Evolutionary conservation across 2,888 invertebrate genomes (phyloP), one percentile per base, ranked within the genome.

Genomic region (Notodonta dromedarius): DNA sequence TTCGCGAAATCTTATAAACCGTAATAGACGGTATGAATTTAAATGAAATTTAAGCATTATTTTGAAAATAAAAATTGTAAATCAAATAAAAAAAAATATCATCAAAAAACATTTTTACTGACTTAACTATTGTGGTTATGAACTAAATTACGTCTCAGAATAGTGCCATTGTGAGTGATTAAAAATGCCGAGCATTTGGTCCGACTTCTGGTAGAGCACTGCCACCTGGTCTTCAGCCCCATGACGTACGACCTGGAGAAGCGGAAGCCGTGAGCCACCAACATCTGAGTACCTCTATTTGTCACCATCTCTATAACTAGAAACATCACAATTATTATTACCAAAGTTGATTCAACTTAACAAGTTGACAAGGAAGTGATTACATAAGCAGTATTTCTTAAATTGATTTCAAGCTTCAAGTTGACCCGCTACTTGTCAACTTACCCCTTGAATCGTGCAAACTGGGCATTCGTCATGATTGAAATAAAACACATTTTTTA

Each of bases 241-340:
- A 78, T 82, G 5, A 58, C 44, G 52, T 82, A 82, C 8, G 84
- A 81, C 65, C 79, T 84, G 13, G 86, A 82, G 69, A 88, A 89
- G 14, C 83, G 74, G 59, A 78, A 76, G 0, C 86, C 86, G 5
- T 78, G 76, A 0, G 83, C 80, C 46, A 74, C 61, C 64, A 87
- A 65, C 84, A 86, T 85, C 56, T 77, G 78, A 8, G 83, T 87
- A 7, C 87, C 87, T 57, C 84, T 77, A 2, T 67, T 66, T 0
- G 86, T 85, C 48, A 67, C 71, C 55, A 84, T 70, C 58, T 78
- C 74, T 59, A 65, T 64, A 56, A 84, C 87, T 87, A 73, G 55
- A 85, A 85, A 51, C 24, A 8, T 51, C 3, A 4, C 24, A 24
- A 8, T 51, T 24, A 51, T 16, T 51, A 51, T 44, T 44, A 44